These are phyloP conservation scores for Ammospiza maritima DNA, from an alignment of 2,797 vertebrate species.

Conservation along the genomic window DNA sequence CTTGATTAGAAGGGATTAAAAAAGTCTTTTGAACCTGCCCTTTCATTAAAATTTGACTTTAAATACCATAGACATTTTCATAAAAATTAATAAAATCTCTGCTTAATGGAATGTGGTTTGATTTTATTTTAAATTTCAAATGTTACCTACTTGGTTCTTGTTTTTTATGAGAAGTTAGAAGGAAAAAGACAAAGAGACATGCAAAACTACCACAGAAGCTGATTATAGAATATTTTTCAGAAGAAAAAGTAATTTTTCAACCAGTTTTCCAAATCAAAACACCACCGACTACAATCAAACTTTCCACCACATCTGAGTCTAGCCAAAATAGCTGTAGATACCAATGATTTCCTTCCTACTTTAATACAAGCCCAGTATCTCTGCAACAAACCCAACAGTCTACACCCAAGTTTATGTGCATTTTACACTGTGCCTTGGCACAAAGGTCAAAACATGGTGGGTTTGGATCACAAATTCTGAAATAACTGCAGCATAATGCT, in stretches of 20 bases:
- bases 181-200: not conserved
- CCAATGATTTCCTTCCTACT: not conserved
- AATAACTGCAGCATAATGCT: not conserved
- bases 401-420: fast-evolving
- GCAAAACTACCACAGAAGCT: not conserved
- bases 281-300: not conserved
- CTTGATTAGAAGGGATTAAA: not conserved
- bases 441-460: not conserved
- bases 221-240: not conserved
- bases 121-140: not conserved
- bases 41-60: not conserved
- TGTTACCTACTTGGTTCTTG: not conserved
- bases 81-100: not conserved
- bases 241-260: not conserved
- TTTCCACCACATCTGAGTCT: not conserved
- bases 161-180: not conserved
- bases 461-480: not conserved
- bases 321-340: not conserved
- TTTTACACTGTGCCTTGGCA: not conserved
- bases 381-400: not conserved
- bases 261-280: not conserved
- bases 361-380: fast-evolving
- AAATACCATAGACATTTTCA: not conserved
- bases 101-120: fast-evolving
- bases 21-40: fast-evolving